Percentiles rank a stretch among this genome's conserved stretches.
Conservation (phyloP, 1,140 invertebrate genomes). For the Drosophila tani region DNA sequence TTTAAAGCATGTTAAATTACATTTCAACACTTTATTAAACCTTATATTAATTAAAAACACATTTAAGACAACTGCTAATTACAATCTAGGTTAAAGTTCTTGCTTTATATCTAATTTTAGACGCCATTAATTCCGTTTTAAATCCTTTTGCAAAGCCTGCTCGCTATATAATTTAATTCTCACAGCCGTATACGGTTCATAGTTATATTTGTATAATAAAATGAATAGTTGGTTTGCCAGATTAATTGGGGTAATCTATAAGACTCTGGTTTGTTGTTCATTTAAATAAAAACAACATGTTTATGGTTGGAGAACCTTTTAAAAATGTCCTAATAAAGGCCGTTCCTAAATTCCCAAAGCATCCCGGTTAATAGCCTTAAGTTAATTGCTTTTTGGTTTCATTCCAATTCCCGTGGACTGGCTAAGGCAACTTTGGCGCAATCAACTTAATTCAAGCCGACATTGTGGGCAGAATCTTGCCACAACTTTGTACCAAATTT, state of each 20-base stretch:
- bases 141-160: neutral
- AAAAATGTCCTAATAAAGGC: slow-evolving; percentile 1
- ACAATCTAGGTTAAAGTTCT: neutral
- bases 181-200: neutral
- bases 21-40: neutral
- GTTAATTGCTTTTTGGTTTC: slow-evolving; percentile 47
- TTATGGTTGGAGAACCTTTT: neutral
- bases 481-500: slow-evolving; percentile 45
- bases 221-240: slow-evolving; percentile 13
- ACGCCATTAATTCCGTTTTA: neutral
- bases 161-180: neutral
- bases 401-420: slow-evolving; percentile 12
- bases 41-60: neutral
- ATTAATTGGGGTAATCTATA: neutral
- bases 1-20: neutral
- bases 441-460: slow-evolving; percentile 39
- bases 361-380: slow-evolving; percentile 38
- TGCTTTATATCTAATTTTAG: neutral
- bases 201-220: slow-evolving; percentile 9
- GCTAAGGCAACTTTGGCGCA: slow-evolving; percentile 24
- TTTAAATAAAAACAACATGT: neutral
- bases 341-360: slow-evolving; percentile 2
- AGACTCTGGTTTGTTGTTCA: neutral
- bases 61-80: neutral
- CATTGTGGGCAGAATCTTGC: slow-evolving; percentile 17